Evolutionary conservation across 35 echinoderm and acorn worm genomes (phyloP).

Genomic region (Patiria miniata): DNA sequence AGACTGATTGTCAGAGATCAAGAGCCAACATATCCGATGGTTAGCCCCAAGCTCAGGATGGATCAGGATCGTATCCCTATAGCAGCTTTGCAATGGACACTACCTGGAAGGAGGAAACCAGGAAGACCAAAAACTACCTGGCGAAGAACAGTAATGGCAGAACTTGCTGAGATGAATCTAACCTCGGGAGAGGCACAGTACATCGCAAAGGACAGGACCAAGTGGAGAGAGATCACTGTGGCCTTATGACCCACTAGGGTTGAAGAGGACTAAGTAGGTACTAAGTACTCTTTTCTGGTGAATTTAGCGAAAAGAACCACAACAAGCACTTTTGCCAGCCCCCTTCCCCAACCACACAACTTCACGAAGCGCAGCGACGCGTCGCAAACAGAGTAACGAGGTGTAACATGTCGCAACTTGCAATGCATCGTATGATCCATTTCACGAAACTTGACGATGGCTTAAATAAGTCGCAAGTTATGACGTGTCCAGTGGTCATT

Average conservation of each 20-base stretch:
- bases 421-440: too few relatives aligned
- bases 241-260: conserved; percentile 19
- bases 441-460: too few relatives aligned
- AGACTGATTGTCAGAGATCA: not conserved
- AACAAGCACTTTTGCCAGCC: too few relatives aligned
- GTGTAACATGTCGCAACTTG: too few relatives aligned
- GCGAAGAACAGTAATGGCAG: conserved; percentile 27
- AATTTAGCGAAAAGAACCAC: too few relatives aligned
- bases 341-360: too few relatives aligned
- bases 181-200: conserved; percentile 15
- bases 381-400: too few relatives aligned
- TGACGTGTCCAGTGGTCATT: too few relatives aligned
- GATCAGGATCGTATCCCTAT: not conserved
- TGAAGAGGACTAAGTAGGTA: not conserved
- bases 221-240: not conserved
- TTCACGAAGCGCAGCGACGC: too few relatives aligned
- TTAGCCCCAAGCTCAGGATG: not conserved
- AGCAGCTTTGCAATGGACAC: not conserved
- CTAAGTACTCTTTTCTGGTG: not conserved
- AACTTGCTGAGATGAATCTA: conserved; percentile 19
- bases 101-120: not conserved
- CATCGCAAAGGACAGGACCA: not conserved
- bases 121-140: conserved; percentile 8
- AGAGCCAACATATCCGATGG: not conserved
- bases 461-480: too few relatives aligned